Evolutionary conservation across 2,888 invertebrate genomes (phyloP), one percentile per base, ranked within the genome.

Genomic region (Mythimna pallens): DNA sequence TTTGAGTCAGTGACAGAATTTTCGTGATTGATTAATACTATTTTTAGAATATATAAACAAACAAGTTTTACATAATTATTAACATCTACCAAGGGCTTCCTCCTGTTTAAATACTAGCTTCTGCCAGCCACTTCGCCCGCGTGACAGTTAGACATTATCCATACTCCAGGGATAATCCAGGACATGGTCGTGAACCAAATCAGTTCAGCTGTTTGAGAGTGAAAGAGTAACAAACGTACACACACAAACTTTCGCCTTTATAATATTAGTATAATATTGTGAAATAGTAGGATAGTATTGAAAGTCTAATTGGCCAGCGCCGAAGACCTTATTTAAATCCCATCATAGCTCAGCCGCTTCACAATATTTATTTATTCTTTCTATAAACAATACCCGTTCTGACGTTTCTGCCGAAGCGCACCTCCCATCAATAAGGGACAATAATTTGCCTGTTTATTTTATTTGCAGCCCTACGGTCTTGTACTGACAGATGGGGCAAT

Each of bases 401-500:
- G 84, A 82, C 82, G 76, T 80, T 67, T 84, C 71, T 80, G 82
- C 80, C 80, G 71, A 76, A 73, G 71, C 75, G 78, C 78, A 84
- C 74, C 75, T 80, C 70, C 75, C 83, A 86, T 83, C 85, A 86
- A 85, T 86, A 83, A 84, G 83, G 82, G 86, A 86, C 89, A 87
- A 93, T 93, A 91, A 93, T 92, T 89, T 89, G 90, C 86, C 87
- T 87, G 90, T 90, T 92, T 93, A 93, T 94, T 93, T 94, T 93
- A 93, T 93, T 92, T 90, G 90, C 89, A 89, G 88, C 71, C 86
- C 88, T 91, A 93, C 89, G 89, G 87, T 89, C 87, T 88, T 85
- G 87, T 87, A 86, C 89, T 94, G 94, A 95, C 94, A 91, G 94
- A 95, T 95, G 93, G 94, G 93, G 93, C 94, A 94, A 95, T 95